Conservation (phyloP, 2,113 vertebrate species). For the Peromyscus californicus region DNA sequence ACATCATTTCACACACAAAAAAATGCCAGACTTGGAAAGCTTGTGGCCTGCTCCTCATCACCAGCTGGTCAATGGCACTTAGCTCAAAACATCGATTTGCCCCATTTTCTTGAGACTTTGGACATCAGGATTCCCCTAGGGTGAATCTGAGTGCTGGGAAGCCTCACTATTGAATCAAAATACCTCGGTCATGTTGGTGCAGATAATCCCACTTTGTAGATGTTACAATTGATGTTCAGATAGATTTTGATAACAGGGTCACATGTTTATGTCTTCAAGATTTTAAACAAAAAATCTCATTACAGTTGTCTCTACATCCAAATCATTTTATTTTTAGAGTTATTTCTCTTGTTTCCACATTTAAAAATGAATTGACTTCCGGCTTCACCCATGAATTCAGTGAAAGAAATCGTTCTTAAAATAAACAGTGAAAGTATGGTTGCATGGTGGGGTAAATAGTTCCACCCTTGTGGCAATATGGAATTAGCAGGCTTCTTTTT, state of each 20-base stretch:
- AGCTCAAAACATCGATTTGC: not conserved
- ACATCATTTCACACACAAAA: not conserved
- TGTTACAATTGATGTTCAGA: not conserved
- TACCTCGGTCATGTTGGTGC: not conserved
- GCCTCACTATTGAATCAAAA: not conserved
- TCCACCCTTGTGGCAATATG: not conserved
- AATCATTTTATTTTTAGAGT: conserved; percentile 56
- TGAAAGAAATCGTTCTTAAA: conserved; percentile 50
- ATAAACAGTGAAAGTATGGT: conserved; percentile 8
- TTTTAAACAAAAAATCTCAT: conserved; percentile 37
- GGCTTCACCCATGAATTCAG: conserved; percentile 42
- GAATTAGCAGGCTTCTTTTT: conserved; percentile 1
- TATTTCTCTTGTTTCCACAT: not conserved
- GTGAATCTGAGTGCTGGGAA: not conserved
- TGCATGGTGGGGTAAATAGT: not conserved
- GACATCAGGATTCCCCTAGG: not conserved
- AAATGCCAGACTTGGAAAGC: not conserved
- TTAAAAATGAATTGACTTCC: conserved; percentile 44
- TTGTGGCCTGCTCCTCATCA: not conserved
- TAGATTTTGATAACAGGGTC: conserved; percentile 1
- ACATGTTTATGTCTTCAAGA: not conserved
- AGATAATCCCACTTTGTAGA: not conserved
- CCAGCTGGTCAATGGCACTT: not conserved
- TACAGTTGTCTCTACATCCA: not conserved
- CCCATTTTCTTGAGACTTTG: not conserved